Evolutionary conservation across 2,888 invertebrate genomes (phyloP), one percentile per base, ranked within the genome.

Genomic region (Melieria picta): DNA sequence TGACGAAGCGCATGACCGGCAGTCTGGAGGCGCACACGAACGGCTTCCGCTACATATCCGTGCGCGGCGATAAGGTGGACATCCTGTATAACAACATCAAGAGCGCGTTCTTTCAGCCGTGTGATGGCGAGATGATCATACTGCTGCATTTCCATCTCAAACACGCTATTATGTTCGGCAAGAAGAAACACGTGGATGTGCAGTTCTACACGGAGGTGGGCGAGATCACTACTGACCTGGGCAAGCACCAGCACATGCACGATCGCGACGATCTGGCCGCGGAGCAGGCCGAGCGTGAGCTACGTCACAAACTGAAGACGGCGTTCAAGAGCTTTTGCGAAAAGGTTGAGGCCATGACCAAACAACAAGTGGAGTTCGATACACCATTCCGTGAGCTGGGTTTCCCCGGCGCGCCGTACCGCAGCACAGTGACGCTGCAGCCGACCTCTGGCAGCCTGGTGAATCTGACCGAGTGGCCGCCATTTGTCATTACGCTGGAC

Each of bases 181-280:
- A 98, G 89, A 99, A 99, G 90, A 99, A 99, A 84, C 99, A 99
- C 81, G 92, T 96, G 0, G 99, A 99, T 88, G 98, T 99, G 5
- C 99, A 99, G 86, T 99, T 99, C 88, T 99, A 99, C 87, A 99
- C 99, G 0, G 99, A 99, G 88, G 99, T 99, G 68, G 99, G 99
- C 81, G 99, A 99, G 88, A 98, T 99, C 72, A 99, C 99, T 0
- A 99, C 99, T 0, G 99, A 99, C 89, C 90, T 99, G 80, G 99
- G 99, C 60, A 99, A 99, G 87, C 98, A 99, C 86, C 99, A 99
- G 85, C 98, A 99, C 87, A 99, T 99, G 98, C 99, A 99, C 86
- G 99, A 99, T 88, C 90, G 99, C 58, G 99, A 99, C 87, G 99
- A 99, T 89, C 89, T 99, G 73, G 97, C 98, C 0, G 98, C 99